These are phyloP conservation scores for Carabus problematicus DNA, from an alignment of 2,888 invertebrate species.

Conservation along the genomic window DNA sequence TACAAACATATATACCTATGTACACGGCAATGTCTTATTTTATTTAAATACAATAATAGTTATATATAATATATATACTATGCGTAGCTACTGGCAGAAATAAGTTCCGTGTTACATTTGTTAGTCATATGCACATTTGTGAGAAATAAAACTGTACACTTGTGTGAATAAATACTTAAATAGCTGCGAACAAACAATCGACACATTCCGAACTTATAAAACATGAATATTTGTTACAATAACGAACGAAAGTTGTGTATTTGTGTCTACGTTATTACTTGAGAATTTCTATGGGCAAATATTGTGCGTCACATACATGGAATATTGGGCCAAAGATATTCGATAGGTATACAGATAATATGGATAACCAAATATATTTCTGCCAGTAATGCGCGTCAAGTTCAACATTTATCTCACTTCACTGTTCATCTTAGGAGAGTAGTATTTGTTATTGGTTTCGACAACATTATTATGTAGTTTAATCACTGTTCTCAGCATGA, in stretches of 20 bases:
- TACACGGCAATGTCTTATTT: slow-evolving; percentile 53
- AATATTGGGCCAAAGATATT: slow-evolving; percentile 17
- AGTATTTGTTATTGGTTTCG: slow-evolving; percentile 36
- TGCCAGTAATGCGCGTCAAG: slow-evolving; percentile 34
- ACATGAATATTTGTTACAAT: too few species aligned
- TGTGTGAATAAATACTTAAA: too few species aligned
- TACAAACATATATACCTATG: slow-evolving; percentile 63
- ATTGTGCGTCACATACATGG: too few species aligned
- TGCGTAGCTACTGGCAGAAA: slow-evolving; percentile 35
- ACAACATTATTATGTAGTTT: slow-evolving; percentile 37
- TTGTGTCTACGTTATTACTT: too few species aligned
- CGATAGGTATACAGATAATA: too few species aligned
- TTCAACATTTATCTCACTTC: slow-evolving; percentile 41
- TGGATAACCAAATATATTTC: slow-evolving; percentile 2
- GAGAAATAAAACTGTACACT: neutral
- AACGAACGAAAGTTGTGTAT: too few species aligned
- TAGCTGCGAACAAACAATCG: too few species aligned
- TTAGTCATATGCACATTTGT: neutral
- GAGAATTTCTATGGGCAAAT: too few species aligned
- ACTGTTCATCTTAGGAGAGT: slow-evolving; percentile 34
- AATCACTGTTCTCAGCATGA: slow-evolving; percentile 40
- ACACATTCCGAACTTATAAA: neutral
- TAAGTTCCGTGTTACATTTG: slow-evolving; percentile 15
- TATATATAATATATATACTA: slow-evolving; percentile 44
- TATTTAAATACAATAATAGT: slow-evolving; percentile 46